phyloP scores from a whole-genome alignment of 2,888 invertebrate genomes.

The Hypolimnas misippus region DNA sequence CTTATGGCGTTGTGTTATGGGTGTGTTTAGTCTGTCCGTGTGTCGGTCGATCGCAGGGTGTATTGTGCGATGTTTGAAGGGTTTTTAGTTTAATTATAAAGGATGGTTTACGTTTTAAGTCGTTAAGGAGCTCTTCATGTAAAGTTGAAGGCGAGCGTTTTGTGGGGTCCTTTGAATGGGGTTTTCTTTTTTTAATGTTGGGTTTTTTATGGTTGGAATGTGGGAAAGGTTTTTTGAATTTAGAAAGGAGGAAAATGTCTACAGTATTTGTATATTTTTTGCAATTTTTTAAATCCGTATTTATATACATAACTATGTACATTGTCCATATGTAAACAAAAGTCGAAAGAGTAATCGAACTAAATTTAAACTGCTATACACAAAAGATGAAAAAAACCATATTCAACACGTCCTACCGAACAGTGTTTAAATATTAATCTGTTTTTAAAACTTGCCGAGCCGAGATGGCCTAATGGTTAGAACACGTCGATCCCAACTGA shows the following conservation, averaged over 20 bases:
- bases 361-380: too few relatives aligned
- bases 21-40: constrained; percentile 16
- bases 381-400: too few relatives aligned
- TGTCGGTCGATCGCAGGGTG: not conserved
- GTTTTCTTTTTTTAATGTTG: constrained; percentile 24
- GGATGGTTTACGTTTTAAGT: constrained; percentile 36
- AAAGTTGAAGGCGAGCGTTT: constrained; percentile 10
- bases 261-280: not conserved
- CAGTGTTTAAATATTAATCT: too few relatives aligned
- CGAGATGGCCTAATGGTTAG: too few relatives aligned
- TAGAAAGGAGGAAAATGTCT: not conserved
- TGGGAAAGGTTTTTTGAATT: constrained; percentile 15
- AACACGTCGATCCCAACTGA: too few relatives aligned
- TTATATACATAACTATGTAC: too few relatives aligned
- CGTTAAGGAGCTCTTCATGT: constrained; percentile 29
- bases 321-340: too few relatives aligned
- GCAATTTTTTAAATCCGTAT: too few relatives aligned
- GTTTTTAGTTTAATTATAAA: constrained; percentile 41
- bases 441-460: too few relatives aligned
- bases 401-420: too few relatives aligned
- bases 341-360: too few relatives aligned
- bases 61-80: constrained; percentile 20
- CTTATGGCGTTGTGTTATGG: constrained; percentile 10
- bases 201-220: constrained; percentile 3
- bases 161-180: constrained; percentile 23